These are phyloP conservation scores for Enteromius treurensis DNA, from an alignment of 2,797 vertebrate genomes.

Conservation along the genomic window DNA sequence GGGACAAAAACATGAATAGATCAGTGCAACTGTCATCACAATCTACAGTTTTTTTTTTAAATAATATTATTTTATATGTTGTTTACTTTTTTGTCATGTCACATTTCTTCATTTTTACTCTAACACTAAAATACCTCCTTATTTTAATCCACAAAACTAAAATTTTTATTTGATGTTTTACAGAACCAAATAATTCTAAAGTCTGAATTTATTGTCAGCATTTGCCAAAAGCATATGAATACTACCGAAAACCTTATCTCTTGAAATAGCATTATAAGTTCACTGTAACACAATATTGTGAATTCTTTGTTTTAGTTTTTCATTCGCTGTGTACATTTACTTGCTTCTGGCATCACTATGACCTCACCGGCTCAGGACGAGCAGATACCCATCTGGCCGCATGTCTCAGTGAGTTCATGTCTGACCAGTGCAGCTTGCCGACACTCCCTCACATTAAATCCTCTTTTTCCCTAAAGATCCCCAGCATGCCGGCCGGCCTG, in stretches of 20 bases:
- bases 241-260: too few relatives aligned
- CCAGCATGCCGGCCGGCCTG: slow-evolving; percentile 22
- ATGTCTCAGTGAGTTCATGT: slow-evolving; percentile 15
- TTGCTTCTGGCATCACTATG: slow-evolving; percentile 12
- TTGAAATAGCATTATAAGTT: not conserved
- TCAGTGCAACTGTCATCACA: not conserved
- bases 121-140: not conserved
- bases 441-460: slow-evolving; percentile 13
- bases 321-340: not conserved
- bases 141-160: not conserved
- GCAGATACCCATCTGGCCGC: slow-evolving; percentile 48
- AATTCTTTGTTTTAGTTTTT: not conserved
- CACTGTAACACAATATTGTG: not conserved
- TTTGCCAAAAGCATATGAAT: not conserved
- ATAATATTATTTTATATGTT: not conserved
- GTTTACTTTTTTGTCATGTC: not conserved
- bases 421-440: slow-evolving; percentile 35
- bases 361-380: slow-evolving; percentile 40
- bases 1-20: not conserved
- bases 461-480: slow-evolving; percentile 30
- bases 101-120: not conserved
- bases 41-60: not conserved
- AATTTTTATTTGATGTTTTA: not conserved
- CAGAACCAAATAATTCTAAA: not conserved
- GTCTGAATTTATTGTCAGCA: not conserved